Evolutionary conservation across 2,113 vertebrate genomes (phyloP), one percentile per base, ranked within the genome.

Genomic region (Pycnonotus jocosus): DNA sequence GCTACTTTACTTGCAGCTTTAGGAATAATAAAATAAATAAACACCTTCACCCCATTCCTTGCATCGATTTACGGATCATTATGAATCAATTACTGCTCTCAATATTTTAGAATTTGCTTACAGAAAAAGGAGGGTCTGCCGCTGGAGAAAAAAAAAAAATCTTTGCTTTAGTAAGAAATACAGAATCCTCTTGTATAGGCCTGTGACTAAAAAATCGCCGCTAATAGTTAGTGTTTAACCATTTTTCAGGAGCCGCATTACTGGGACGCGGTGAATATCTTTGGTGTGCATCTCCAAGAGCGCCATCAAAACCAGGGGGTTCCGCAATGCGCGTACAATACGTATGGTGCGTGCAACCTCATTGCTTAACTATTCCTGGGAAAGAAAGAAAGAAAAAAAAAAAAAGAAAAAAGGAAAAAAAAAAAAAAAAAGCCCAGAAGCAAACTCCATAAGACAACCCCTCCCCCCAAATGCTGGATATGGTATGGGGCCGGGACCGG

Each of bases 1-100:
- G 98, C 98, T 97, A 98, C 98, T 98, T 98, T 96, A 97, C 97
- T 96, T 97, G 97, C 98, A 98, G 98, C 98, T 98, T 98, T 98
- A 98, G 94, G 98, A 98, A 98, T 98, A 98, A 98, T 98, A 27
- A 57, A 38, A 53, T 22, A 98, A 98, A 97, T 81, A 98, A 98
- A 97, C 97, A 97, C 94, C 94, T 84, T 84, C 88, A 17, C 66
- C 85, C 95, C 86, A 90, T 95, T 93, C 70, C 81, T 85, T 54
- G 51, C 97, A 96, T 97, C 96, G 97, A 98, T 98, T 96, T 97
- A 84, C 92, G 94, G 95, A 97, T 97, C 97, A 97, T 98, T 98
- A 97, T 96, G 97, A 98, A 98, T 98, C 97, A 98, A 98, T 98
- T 97, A 97, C 96, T 72, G 81, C 79, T 96, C 93, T 95, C 97